Base-by-base conservation (phyloP, 2,888 invertebrate species). In the Keiferia lycopersicella region DNA sequence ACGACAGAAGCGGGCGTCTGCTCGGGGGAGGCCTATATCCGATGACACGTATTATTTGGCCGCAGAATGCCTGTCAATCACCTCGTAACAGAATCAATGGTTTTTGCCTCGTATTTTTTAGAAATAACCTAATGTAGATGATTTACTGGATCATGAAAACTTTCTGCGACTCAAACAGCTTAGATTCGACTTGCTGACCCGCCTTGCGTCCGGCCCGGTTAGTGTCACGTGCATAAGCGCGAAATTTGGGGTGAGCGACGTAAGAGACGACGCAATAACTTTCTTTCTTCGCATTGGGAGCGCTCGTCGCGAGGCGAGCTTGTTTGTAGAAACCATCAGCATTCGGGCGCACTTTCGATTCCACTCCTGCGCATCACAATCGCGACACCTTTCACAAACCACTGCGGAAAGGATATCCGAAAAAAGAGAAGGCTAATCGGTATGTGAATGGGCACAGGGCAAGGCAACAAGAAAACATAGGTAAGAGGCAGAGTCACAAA, bases 301-400 rank as follows among this genome's bases (percentile, higher is more conserved):
- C 69, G 61, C 64, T 66, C 62, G 61, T 62, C 12, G 18, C 11
- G 51, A 41, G 34, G 3, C n/a, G n/a, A 2, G 41, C n/a, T 57
- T 69, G 71, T 72, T 67, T 66, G 69, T 67, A 71, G 74, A 69
- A 70, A 73, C 66, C 65, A 80, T 84, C 77, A 77, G 78, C 81
- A 84, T 85, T 79, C 83, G 45, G 16, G 64, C 64, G 66, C 79
- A 84, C 84, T 84, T 85, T 85, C 85, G 80, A 74, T 83, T 71
- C 65, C 66, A 61, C 66, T 58, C 61, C 58, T 57, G 64, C 51
- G 75, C 73, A 76, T 77, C 63, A 71, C 65, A 77, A 82, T 64
- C 69, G 22, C 41, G 39, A 39, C 56, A 38, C 64, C 61, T 64
- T 61, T 64, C 64, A 38, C 56, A 38, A 57, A 63, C 20, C 20